phyloP scores from a whole-genome alignment of 2,113 vertebrate species.

The Hydrolagus affinis region DNA sequence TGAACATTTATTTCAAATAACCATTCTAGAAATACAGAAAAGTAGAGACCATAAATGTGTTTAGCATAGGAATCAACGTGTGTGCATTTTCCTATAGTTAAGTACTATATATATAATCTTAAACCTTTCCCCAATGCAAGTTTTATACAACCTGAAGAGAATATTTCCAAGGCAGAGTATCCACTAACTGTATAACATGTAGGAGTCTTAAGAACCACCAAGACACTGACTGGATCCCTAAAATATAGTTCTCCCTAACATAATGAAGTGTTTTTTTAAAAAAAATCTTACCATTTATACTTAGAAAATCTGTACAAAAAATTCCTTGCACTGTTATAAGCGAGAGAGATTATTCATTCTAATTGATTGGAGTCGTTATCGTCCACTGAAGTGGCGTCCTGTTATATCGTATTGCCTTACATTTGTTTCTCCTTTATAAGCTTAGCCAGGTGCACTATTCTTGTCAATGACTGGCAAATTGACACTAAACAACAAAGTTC shows the following conservation, averaged over 20 bases:
- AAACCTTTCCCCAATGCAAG: slow-evolving; percentile 97
- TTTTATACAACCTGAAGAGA: slow-evolving; percentile 98
- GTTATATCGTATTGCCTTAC: slow-evolving; percentile 33
- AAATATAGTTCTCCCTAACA: slow-evolving; percentile 88
- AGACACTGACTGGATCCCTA: slow-evolving; percentile 86
- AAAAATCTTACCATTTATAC: slow-evolving; percentile 79
- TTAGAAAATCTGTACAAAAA: slow-evolving; percentile 83
- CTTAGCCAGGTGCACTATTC: slow-evolving; percentile 67
- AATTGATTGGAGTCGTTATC: slow-evolving; percentile 74
- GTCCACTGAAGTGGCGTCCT: slow-evolving; percentile 58
- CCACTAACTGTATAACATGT: slow-evolving; percentile 77
- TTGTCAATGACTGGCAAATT: slow-evolving; percentile 72
- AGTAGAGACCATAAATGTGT: slow-evolving; percentile 97
- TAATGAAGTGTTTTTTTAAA: slow-evolving; percentile 74
- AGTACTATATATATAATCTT: slow-evolving; percentile 94
- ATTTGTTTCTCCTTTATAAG: slow-evolving; percentile 65
- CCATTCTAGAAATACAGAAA: slow-evolving; percentile 99
- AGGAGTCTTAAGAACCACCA: slow-evolving; percentile 90
- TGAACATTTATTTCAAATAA: slow-evolving; percentile 99
- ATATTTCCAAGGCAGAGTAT: slow-evolving; percentile 90
- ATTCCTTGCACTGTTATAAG: slow-evolving; percentile 77
- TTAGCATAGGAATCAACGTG: slow-evolving; percentile 99
- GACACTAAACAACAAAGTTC: slow-evolving; percentile 65
- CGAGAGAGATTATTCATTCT: slow-evolving; percentile 72
- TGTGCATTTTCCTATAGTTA: slow-evolving; percentile 99